A percentile compares a stretch with the other conserved stretches of the same genome.
Conservation (phyloP, 2,113 vertebrate species). For the Mormoops blainvillei region DNA sequence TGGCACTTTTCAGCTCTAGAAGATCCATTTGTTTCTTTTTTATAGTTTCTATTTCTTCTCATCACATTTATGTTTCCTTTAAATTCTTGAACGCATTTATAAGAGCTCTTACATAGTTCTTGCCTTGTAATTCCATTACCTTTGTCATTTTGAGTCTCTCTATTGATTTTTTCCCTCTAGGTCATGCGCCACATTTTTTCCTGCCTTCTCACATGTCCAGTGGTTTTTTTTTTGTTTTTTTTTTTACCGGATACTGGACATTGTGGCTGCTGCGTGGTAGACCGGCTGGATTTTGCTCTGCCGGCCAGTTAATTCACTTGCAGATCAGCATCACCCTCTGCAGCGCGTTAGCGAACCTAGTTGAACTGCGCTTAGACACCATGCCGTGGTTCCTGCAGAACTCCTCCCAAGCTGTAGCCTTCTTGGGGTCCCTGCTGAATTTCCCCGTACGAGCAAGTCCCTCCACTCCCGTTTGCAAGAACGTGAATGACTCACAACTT, state of each 20-base stretch:
- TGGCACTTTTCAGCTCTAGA: background rate
- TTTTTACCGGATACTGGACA: background rate
- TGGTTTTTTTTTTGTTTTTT: too few relatives aligned
- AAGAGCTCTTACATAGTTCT: background rate
- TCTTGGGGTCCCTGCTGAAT: background rate
- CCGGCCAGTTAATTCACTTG: background rate
- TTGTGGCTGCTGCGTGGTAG: background rate
- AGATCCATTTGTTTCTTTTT: background rate
- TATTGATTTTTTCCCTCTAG: background rate
- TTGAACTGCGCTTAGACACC: background rate
- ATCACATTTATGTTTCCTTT: background rate
- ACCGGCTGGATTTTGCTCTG: background rate
- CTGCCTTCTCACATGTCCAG: background rate
- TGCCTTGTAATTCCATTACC: background rate
- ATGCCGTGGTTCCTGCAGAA: rapidly evolving
- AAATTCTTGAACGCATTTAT: background rate
- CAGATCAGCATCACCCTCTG: background rate
- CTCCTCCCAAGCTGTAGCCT: background rate
- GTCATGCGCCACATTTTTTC: background rate
- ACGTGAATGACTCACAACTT: background rate
- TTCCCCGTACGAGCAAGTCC: background rate
- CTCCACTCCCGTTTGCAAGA: background rate
- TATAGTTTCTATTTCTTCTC: background rate
- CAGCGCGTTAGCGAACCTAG: background rate
- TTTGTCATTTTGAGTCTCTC: background rate